A percentile compares a stretch with the other conserved stretches of the same genome.
Conservation (phyloP, 2,797 vertebrate species). For the Falco concolor region DNA sequence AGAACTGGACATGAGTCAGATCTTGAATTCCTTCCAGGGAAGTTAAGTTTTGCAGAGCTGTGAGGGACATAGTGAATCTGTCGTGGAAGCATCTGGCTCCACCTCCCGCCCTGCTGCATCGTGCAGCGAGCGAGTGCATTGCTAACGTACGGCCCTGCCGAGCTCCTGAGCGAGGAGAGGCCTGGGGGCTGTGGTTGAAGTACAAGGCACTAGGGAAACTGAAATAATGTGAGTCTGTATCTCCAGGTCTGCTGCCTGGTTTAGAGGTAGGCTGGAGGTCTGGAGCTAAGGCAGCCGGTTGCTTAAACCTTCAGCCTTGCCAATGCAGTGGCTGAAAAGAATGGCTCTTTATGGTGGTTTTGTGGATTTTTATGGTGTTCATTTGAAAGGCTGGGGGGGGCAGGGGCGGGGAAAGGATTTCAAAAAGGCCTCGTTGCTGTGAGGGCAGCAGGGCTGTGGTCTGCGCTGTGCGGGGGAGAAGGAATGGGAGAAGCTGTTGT, state of each 20-base stretch:
- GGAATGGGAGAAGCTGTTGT: background rate
- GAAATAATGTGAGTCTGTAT: background rate
- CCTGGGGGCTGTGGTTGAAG: background rate
- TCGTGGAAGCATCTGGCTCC: conserved; percentile 9
- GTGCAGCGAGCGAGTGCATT: background rate
- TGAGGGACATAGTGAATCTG: conserved; percentile 43
- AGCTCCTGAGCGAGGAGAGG: background rate
- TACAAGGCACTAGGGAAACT: background rate
- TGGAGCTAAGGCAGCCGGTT: background rate
- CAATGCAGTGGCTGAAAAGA: background rate
- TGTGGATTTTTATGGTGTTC: background rate
- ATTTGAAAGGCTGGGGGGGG: background rate
- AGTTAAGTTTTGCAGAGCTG: conserved; percentile 52
- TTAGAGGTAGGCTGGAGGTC: background rate
- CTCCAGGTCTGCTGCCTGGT: background rate
- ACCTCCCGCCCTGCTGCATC: fast-evolving
- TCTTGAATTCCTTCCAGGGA: conserved; percentile 65
- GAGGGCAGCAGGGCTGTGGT: background rate
- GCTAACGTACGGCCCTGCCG: fast-evolving
- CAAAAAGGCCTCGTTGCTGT: background rate
- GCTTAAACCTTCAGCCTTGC: background rate
- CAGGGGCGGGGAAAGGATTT: background rate
- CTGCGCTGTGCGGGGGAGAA: background rate
- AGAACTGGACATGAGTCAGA: conserved; percentile 67
- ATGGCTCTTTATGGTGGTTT: background rate